These are phyloP conservation scores for Diaperis boleti DNA, from an alignment of 2,888 invertebrate genomes.

Conservation along the genomic window DNA sequence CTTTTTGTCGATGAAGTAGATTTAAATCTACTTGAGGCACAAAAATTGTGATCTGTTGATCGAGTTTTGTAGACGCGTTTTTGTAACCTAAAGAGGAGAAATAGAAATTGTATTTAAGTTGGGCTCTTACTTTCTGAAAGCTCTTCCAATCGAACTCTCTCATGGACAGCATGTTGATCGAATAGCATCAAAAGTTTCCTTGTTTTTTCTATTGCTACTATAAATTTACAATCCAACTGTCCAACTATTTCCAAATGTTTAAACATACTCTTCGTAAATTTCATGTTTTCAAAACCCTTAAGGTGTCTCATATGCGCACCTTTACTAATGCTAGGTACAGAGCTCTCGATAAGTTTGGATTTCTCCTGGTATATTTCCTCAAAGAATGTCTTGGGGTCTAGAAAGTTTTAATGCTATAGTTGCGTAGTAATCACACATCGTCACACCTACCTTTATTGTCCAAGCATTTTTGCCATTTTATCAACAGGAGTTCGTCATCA, in stretches of 20 bases:
- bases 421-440: no score
- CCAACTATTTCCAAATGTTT: conserved; percentile 70
- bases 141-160: conserved; percentile 82
- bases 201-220: conserved; percentile 68
- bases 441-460: conserved; percentile 51
- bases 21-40: conserved; percentile 67
- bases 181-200: conserved; percentile 74
- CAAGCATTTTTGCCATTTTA: conserved; percentile 63
- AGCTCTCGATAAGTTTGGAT: conserved; percentile 54
- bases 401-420: conserved; percentile 8
- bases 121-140: conserved; percentile 71
- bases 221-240: conserved; percentile 83
- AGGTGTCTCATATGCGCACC: conserved; percentile 34
- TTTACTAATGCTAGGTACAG: conserved; percentile 52
- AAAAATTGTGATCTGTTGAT: conserved; percentile 51
- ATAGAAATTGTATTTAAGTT: not conserved
- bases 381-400: conserved; percentile 61
- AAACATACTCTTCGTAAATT: conserved; percentile 68
- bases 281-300: conserved; percentile 43
- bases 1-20: conserved; percentile 69
- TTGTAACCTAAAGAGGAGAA: conserved; percentile 50
- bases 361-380: conserved; percentile 59
- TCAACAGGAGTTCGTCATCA: conserved; percentile 58
- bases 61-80: conserved; percentile 43
- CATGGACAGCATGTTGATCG: conserved; percentile 92